These are phyloP conservation scores for Euplagia quadripunctaria DNA, from an alignment of 2,888 invertebrate species.

Conservation along the genomic window DNA sequence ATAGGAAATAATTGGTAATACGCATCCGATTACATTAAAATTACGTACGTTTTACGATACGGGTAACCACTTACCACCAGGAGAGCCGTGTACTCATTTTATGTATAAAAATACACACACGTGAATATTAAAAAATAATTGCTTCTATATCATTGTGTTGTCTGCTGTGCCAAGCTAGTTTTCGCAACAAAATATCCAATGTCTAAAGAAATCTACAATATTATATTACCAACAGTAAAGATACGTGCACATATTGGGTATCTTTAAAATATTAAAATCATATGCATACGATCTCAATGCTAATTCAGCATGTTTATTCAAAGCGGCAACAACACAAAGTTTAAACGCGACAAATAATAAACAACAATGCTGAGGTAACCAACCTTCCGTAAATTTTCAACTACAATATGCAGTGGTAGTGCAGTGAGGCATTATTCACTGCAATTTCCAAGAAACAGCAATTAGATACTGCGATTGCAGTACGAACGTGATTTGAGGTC, in stretches of 20 bases:
- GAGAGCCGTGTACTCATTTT: no score
- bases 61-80: no score
- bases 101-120: no score
- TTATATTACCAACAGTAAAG: not conserved
- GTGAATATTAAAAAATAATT: no score
- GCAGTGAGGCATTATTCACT: slow-evolving; percentile 32
- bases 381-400: slow-evolving; percentile 37
- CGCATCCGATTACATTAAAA: no score
- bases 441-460: slow-evolving; percentile 36
- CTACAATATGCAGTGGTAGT: slow-evolving; percentile 43
- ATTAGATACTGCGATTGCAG: slow-evolving; percentile 37
- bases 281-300: not conserved
- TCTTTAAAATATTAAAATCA: not conserved
- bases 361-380: slow-evolving; percentile 21
- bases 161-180: not conserved
- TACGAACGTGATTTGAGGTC: not conserved
- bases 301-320: not conserved
- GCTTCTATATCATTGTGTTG: not conserved
- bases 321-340: slow-evolving; percentile 2
- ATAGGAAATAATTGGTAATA: no score
- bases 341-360: slow-evolving; percentile 24
- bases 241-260: not conserved
- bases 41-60: no score
- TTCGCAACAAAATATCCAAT: not conserved
- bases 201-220: not conserved